Percentiles rank a stretch among this genome's conserved stretches.
These are phyloP conservation scores for Acanthosepion pharaonis DNA, from an alignment of 2,888 invertebrate genomes.

Conservation along the genomic window DNA sequence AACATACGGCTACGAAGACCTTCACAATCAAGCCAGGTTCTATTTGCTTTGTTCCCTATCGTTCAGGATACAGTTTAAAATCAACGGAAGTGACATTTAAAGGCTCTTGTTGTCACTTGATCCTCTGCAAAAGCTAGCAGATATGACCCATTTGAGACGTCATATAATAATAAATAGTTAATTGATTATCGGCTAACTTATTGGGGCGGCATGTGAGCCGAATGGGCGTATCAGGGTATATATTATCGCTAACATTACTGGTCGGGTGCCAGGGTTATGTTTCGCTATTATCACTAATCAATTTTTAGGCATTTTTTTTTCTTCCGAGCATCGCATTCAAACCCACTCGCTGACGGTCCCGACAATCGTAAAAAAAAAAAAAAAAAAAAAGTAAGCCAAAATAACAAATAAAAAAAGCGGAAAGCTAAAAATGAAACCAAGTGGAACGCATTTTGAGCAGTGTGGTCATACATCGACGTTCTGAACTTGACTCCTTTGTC, in stretches of 20 bases:
- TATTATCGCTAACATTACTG: background rate
- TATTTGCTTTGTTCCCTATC: no score
- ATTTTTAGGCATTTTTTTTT: background rate
- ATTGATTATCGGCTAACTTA: background rate
- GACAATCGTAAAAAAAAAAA: background rate
- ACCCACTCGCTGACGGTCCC: background rate
- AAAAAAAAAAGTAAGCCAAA: no score
- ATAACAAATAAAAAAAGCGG: no score
- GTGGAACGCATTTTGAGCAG: no score
- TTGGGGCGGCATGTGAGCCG: background rate
- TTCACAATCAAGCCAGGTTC: no score
- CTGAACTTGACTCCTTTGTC: no score
- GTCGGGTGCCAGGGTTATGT: background rate
- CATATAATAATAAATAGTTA: background rate
- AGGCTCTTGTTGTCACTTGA: background rate
- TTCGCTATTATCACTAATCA: background rate
- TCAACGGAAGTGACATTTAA: background rate
- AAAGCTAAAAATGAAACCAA: no score
- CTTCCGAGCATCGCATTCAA: background rate
- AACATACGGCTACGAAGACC: no score
- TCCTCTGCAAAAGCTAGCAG: background rate
- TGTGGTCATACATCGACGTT: no score
- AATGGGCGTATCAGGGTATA: background rate
- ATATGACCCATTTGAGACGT: background rate
- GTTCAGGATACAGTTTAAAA: no score